These are phyloP conservation scores for Chouioia cunea DNA, from an alignment of 2,888 invertebrate species.

Conservation along the genomic window DNA sequence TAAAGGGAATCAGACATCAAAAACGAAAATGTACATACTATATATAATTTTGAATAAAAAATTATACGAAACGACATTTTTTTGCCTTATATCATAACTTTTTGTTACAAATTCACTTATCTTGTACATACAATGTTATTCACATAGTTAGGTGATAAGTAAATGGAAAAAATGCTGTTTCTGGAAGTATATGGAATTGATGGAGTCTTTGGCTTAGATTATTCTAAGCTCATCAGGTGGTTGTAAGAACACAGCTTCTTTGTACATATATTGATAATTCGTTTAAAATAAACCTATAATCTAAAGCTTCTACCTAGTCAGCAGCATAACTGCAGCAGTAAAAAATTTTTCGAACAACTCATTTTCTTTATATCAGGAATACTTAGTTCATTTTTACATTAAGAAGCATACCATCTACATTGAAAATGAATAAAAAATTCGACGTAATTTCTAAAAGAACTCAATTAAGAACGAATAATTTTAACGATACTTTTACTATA, in stretches of 20 bases:
- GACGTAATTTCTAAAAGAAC: constrained; percentile 37
- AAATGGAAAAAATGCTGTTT: constrained; percentile 27
- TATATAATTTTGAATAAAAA: constrained; percentile 3
- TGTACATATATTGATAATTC: constrained; percentile 48
- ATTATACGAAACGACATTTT: no score
- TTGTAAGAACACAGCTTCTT: constrained; percentile 51
- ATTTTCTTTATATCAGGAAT: constrained; percentile 38
- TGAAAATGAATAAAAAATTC: constrained; percentile 20
- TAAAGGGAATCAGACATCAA: neutral
- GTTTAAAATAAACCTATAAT: constrained; percentile 46
- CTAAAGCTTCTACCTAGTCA: constrained; percentile 44
- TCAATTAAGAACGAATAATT: constrained; percentile 19
- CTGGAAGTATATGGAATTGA: constrained; percentile 45
- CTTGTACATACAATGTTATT: no score
- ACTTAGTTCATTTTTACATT: constrained; percentile 18
- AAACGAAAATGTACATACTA: no score
- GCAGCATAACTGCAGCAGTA: constrained; percentile 49
- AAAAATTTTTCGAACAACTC: constrained; percentile 45
- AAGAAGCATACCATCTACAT: constrained; percentile 19
- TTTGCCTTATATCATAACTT: no score
- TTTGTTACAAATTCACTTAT: no score
- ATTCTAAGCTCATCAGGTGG: constrained; percentile 49
- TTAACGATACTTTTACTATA: constrained; percentile 46
- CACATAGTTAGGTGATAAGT: no score
- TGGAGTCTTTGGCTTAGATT: constrained; percentile 47